These are phyloP conservation scores for Nylanderia fulva DNA, from an alignment of 1,140 invertebrate genomes.

Conservation along the genomic window DNA sequence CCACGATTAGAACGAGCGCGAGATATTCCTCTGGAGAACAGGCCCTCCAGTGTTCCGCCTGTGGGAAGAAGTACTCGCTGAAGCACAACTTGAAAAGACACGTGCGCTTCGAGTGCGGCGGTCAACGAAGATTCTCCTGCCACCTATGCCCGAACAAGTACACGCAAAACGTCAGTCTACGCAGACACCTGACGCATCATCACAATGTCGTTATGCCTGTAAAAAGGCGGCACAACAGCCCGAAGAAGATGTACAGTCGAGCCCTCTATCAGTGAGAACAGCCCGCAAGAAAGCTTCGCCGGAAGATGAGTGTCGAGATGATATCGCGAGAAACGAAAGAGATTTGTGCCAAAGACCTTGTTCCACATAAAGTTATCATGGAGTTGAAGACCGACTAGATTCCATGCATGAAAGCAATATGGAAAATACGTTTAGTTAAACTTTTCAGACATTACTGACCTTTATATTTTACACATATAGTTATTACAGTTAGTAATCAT, in stretches of 20 bases:
- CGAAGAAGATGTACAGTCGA: conserved; percentile 11
- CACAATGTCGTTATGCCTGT: conserved; percentile 69
- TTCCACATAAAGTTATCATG: not conserved
- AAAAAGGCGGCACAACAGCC: not conserved
- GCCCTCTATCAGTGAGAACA: conserved; percentile 16
- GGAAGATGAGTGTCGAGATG: not conserved
- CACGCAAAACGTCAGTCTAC: conserved; percentile 82
- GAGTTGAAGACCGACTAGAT: conserved; percentile 8
- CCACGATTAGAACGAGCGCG: not conserved
- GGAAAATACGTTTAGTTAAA: not conserved
- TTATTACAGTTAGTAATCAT: conserved; percentile 16
- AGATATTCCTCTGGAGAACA: conserved; percentile 32
- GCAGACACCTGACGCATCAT: conserved; percentile 78
- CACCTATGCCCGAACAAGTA: conserved; percentile 83
- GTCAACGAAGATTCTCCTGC: conserved; percentile 84
- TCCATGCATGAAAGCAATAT: not conserved
- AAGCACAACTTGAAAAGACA: conserved; percentile 85
- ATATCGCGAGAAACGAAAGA: too few relatives aligned
- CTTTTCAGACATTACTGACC: not conserved
- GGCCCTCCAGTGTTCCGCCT: conserved; percentile 79
- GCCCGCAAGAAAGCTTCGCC: not conserved
- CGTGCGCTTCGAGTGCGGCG: conserved; percentile 86
- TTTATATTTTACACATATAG: conserved; percentile 4
- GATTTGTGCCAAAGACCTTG: conserved; percentile 4
- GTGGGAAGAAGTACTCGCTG: conserved; percentile 85